These are phyloP conservation scores for Nesidiocoris tenuis DNA, from an alignment of 2,888 invertebrate genomes.

Conservation along the genomic window DNA sequence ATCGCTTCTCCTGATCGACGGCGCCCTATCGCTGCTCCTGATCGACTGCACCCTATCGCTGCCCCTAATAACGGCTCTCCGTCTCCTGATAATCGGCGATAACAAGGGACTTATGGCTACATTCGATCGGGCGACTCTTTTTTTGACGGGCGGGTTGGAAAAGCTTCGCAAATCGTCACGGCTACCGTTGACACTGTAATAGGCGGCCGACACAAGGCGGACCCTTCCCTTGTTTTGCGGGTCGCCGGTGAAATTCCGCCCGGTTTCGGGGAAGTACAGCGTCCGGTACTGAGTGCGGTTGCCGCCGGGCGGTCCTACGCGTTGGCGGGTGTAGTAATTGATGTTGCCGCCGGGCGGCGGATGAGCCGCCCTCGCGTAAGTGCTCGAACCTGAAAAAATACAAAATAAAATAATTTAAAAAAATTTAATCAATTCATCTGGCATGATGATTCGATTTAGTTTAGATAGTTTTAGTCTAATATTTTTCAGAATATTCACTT, in stretches of 20 bases:
- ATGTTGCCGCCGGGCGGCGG: neutral
- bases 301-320: neutral
- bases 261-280: neutral
- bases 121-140: no score
- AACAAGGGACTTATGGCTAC: no score
- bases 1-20: no score
- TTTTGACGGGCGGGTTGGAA: neutral
- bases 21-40: no score
- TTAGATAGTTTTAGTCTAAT: no score
- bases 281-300: conserved; percentile 3
- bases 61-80: no score
- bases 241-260: neutral
- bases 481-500: no score
- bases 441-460: no score
- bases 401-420: no score
- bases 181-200: conserved; percentile 14
- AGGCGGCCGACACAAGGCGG: conserved; percentile 10
- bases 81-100: no score
- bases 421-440: no score
- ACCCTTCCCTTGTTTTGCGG: conserved; percentile 10
- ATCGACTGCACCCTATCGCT: no score
- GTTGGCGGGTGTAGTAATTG: conserved; percentile 10
- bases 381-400: neutral
- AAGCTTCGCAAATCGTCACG: conserved; percentile 5
- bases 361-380: conserved; percentile 8